Evolutionary conservation across 2,888 invertebrate genomes (phyloP).

Genomic region (Atethmia centrago): DNA sequence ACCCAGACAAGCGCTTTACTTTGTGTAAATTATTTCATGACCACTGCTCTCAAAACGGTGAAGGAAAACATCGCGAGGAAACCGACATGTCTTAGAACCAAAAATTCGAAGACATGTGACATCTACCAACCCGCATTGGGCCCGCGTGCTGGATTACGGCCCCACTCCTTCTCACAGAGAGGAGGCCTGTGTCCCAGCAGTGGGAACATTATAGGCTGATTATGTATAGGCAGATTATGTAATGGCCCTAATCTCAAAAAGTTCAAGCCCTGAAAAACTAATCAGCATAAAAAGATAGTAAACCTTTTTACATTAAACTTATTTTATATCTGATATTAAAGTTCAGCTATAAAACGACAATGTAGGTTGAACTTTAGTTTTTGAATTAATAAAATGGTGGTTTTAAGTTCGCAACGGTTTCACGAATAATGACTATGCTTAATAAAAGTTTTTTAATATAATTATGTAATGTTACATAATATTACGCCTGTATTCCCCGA

Average conservation of each 20-base stretch:
- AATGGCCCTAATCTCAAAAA: not conserved
- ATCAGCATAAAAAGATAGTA: conserved; percentile 44
- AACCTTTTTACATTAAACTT: conserved; percentile 32
- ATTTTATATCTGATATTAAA: conserved; percentile 29
- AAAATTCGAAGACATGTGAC: too few species aligned
- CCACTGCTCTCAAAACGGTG: too few species aligned
- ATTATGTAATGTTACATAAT: not conserved
- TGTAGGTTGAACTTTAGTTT: conserved; percentile 18
- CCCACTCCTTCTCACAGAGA: too few species aligned
- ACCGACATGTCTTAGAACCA: too few species aligned
- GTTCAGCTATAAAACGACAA: conserved; percentile 36
- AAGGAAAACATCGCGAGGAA: too few species aligned
- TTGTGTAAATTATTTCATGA: too few species aligned
- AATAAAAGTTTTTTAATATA: conserved; percentile 20
- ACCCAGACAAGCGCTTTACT: too few species aligned
- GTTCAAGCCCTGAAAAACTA: conserved; percentile 1
- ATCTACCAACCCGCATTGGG: too few species aligned
- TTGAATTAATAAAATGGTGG: conserved; percentile 6
- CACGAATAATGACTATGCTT: conserved; percentile 13
- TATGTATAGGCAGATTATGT: not conserved
- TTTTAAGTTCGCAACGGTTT: conserved; percentile 7
- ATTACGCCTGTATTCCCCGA: not conserved
- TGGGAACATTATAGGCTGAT: too few species aligned
- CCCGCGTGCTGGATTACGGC: too few species aligned
- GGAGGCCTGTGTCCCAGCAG: too few species aligned